Conservation (phyloP, 2,888 invertebrate species). For the Tinea trinotella region DNA sequence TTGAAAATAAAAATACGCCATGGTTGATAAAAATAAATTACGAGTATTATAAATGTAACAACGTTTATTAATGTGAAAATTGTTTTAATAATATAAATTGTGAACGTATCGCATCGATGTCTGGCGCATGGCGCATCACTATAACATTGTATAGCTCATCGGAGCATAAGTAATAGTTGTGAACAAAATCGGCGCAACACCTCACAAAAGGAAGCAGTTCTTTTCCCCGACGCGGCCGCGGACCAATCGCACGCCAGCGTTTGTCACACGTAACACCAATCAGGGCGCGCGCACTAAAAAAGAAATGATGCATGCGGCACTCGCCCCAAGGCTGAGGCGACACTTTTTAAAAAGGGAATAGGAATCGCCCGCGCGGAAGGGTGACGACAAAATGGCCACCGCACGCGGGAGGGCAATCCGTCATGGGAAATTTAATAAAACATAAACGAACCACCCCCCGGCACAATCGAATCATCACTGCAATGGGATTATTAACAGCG, state of each 20-base stretch:
- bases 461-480: no score
- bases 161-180: constrained; percentile 68
- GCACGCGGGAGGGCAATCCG: neutral
- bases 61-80: no score
- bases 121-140: neutral
- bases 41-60: no score
- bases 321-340: neutral
- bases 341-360: constrained; percentile 4
- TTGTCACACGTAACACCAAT: constrained; percentile 46
- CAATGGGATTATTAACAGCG: neutral
- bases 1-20: no score
- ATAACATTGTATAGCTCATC: constrained; percentile 40
- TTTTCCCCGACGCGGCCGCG: constrained; percentile 31
- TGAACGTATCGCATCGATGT: neutral
- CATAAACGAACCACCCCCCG: no score
- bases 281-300: constrained; percentile 39
- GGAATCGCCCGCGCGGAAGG: neutral
- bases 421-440: neutral
- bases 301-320: constrained; percentile 51
- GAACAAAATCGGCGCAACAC: constrained; percentile 57
- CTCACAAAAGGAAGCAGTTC: constrained; percentile 55
- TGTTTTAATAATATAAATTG: neutral
- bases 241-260: constrained; percentile 25
- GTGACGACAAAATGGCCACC: neutral
- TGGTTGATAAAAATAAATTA: no score